These are phyloP conservation scores for Psilopsiagon aymara DNA, from an alignment of 2,113 vertebrate species.

Conservation along the genomic window DNA sequence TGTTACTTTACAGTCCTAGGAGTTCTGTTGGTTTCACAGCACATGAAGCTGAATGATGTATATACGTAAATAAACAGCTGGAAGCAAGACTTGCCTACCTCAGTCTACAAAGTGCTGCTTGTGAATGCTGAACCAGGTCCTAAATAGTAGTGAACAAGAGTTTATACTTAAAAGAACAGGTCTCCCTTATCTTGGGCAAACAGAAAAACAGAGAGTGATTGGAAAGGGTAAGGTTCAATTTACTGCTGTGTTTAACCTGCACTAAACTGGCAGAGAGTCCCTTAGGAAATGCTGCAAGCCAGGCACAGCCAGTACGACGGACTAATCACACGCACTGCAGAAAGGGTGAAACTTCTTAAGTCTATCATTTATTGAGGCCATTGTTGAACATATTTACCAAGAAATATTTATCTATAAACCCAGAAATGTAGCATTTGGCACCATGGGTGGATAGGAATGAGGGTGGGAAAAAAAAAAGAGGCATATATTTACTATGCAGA, in stretches of 20 bases:
- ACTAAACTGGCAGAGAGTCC: background rate
- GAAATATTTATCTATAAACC: background rate
- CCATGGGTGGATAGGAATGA: background rate
- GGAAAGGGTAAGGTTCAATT: slow-evolving; percentile 34
- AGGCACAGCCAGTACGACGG: background rate
- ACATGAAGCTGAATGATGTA: background rate
- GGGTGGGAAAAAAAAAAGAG: background rate
- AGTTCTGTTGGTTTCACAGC: background rate
- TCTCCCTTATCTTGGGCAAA: slow-evolving; percentile 16
- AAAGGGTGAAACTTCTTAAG: background rate
- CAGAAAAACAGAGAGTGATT: slow-evolving; percentile 2
- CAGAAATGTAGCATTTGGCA: background rate
- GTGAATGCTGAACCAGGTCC: background rate
- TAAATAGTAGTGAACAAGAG: background rate
- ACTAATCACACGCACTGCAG: background rate
- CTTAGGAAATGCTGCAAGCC: slow-evolving; percentile 8
- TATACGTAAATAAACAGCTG: background rate
- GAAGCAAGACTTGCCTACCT: background rate
- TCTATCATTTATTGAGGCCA: background rate
- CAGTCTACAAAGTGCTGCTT: background rate
- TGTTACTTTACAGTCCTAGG: background rate
- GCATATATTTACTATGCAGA: background rate
- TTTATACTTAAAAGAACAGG: background rate
- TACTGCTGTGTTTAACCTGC: background rate
- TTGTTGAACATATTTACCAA: background rate